These are phyloP conservation scores for Thalpophila matura DNA, from an alignment of 2,888 invertebrate species.

Conservation along the genomic window DNA sequence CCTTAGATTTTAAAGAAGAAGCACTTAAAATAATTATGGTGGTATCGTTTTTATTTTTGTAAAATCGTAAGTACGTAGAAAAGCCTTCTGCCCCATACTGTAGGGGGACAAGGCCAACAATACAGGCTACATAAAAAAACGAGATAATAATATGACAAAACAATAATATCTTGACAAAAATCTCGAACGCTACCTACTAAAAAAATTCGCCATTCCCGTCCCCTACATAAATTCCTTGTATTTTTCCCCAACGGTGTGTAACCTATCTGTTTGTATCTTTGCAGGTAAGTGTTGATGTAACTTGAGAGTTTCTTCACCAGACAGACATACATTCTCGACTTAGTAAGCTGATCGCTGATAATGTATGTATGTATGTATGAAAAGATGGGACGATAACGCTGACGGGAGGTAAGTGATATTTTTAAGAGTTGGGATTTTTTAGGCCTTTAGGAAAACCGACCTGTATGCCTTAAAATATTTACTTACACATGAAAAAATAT, in stretches of 20 bases:
- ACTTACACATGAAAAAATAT: too few species aligned
- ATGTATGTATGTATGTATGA: conserved; percentile 39
- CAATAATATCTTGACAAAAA: conserved; percentile 23
- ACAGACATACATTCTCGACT: conserved; percentile 34
- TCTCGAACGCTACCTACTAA: conserved; percentile 13
- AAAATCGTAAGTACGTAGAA: background rate
- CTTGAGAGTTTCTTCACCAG: conserved; percentile 69
- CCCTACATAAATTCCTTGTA: conserved; percentile 52
- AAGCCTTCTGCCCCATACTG: too few species aligned
- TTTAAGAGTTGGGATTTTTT: conserved; percentile 33
- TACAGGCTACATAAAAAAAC: background rate
- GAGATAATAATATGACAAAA: background rate
- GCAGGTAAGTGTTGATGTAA: conserved; percentile 86
- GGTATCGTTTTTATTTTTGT: too few species aligned
- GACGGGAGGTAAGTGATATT: conserved; percentile 64
- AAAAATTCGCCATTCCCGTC: conserved; percentile 56
- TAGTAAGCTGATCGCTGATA: conserved; percentile 49
- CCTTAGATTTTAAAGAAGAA: too few species aligned
- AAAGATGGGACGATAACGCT: conserved; percentile 53
- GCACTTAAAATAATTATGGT: too few species aligned
- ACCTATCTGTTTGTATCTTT: conserved; percentile 81
- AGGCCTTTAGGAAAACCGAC: conserved; percentile 5
- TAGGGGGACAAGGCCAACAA: background rate
- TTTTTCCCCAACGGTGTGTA: conserved; percentile 66
- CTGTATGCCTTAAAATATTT: conserved; percentile 6